Percentiles rank a stretch among this genome's conserved stretches.
Evolutionary conservation across 1,140 invertebrate genomes (phyloP).

Genomic region (Schmidtea mediterranea): DNA sequence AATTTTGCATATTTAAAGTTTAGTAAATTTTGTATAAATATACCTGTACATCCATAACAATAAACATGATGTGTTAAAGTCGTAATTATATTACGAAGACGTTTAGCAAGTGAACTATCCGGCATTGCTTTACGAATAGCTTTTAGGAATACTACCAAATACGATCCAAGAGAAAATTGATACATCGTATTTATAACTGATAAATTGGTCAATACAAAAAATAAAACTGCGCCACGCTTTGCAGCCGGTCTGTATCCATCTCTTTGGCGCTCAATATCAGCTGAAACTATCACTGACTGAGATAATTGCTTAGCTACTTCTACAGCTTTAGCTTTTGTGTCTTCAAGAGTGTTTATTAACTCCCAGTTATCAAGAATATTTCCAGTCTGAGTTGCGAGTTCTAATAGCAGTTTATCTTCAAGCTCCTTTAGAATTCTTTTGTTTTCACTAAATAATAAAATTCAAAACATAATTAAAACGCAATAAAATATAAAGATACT

Average conservation of each 20-base stretch:
- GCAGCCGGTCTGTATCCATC: slow-evolving; percentile 53
- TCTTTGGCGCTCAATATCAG: slow-evolving; percentile 47
- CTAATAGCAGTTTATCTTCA: slow-evolving; percentile 49
- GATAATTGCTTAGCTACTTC: slow-evolving; percentile 37
- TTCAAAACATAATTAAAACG: slow-evolving; percentile 1
- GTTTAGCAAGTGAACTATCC: slow-evolving; percentile 39
- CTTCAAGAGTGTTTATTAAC: slow-evolving; percentile 52
- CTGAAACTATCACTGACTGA: slow-evolving; percentile 40
- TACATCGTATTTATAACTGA: slow-evolving; percentile 58
- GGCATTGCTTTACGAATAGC: slow-evolving; percentile 49
- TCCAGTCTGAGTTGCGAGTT: slow-evolving; percentile 49
- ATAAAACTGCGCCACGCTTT: slow-evolving; percentile 51
- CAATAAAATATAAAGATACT: too few species aligned
- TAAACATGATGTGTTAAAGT: slow-evolving; percentile 57
- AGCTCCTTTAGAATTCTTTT: slow-evolving; percentile 49
- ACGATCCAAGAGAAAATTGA: slow-evolving; percentile 50
- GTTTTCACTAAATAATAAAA: slow-evolving; percentile 34
- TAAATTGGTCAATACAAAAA: slow-evolving; percentile 62
- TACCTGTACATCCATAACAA: slow-evolving; percentile 58
- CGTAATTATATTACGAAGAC: slow-evolving; percentile 49
- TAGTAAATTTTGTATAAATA: too few species aligned
- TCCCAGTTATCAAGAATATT: slow-evolving; percentile 70
- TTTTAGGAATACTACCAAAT: slow-evolving; percentile 47
- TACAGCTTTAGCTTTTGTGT: slow-evolving; percentile 50
- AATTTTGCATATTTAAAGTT: too few species aligned